Percentiles rank a stretch among this genome's conserved stretches.
These are phyloP conservation scores for Menura novaehollandiae DNA, from an alignment of 2,113 vertebrate genomes.

Conservation along the genomic window DNA sequence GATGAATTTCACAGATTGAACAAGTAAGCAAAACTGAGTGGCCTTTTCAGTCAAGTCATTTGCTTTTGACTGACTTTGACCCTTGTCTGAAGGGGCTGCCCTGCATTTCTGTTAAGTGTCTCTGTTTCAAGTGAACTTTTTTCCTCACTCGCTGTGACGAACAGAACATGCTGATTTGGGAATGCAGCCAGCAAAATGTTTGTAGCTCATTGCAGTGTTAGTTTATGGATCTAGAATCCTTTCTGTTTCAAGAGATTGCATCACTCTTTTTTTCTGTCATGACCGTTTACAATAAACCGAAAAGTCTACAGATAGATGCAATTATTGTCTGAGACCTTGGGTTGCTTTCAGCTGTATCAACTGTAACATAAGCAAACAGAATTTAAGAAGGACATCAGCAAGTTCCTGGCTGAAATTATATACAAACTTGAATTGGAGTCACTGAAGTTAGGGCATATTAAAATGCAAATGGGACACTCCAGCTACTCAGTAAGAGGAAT, in stretches of 20 bases:
- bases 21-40: not conserved
- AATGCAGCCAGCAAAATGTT: slow-evolving; percentile 2
- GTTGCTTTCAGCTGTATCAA: not conserved
- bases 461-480: not conserved
- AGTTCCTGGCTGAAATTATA: not conserved
- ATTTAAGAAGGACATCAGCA: not conserved
- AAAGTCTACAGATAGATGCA: not conserved
- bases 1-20: slow-evolving; percentile 7
- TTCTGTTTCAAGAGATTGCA: not conserved
- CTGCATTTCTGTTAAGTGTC: not conserved
- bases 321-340: not conserved
- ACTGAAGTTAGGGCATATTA: not conserved
- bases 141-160: not conserved
- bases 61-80: not conserved
- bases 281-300: not conserved
- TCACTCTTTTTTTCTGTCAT: not conserved
- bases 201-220: not conserved
- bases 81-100: not conserved
- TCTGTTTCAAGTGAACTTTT: slow-evolving; percentile 15
- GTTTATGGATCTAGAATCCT: not conserved
- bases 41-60: not conserved
- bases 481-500: not conserved
- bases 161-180: not conserved
- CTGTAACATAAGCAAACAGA: not conserved
- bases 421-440: not conserved